phyloP scores from a whole-genome alignment of 2,113 vertebrate species.

The Campylomormyrus tamandua region DNA sequence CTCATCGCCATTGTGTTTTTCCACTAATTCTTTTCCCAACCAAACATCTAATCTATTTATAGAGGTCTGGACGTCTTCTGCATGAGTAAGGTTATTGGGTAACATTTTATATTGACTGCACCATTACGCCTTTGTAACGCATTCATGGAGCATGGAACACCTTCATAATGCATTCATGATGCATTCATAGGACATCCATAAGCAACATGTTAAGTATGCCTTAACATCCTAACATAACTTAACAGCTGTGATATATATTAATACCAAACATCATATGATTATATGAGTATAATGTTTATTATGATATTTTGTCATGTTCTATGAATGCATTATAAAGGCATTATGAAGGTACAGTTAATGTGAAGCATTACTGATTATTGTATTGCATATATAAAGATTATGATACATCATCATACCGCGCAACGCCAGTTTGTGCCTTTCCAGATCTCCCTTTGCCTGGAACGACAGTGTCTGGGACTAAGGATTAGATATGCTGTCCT shows the following conservation, averaged over 20 bases:
- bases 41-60: neutral
- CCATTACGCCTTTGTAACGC: neutral
- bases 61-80: neutral
- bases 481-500: conserved; percentile 12
- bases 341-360: neutral
- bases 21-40: neutral
- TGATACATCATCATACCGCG: neutral
- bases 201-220: neutral
- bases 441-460: neutral
- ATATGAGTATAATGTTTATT: neutral
- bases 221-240: neutral
- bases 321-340: neutral
- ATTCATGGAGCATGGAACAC: neutral
- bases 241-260: neutral
- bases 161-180: neutral
- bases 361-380: neutral
- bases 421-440: neutral
- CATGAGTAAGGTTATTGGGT: neutral
- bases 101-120: neutral
- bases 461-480: neutral
- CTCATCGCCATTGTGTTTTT: neutral
- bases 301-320: neutral
- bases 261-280: neutral
- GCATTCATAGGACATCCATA: neutral
- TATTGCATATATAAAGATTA: neutral